Evolutionary conservation across 2,888 invertebrate genomes (phyloP), one percentile per base, ranked within the genome.

Genomic region (Dorcus hopei): DNA sequence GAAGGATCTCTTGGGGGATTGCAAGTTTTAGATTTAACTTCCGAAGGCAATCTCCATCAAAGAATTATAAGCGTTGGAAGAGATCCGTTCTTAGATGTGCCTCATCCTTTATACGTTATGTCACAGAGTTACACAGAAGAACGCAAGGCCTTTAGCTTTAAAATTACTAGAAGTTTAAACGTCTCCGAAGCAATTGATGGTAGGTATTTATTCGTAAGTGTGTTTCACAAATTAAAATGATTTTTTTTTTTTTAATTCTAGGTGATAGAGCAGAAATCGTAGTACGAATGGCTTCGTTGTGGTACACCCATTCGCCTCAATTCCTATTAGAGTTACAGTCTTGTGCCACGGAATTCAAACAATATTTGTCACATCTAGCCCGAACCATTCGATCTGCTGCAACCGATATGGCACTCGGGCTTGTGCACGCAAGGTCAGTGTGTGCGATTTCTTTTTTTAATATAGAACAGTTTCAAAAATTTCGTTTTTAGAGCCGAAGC

Each of bases 1-100:
- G 84, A 89, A 71, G 97, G 97, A 1, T 95, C 94, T 0, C 82
- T 97, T 53, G 96, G 96, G 61, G 97, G 97, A 7, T 84, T 97
- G 65, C 96, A 96, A 79, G 87, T 92, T 64, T 82, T 95, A 62
- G 93, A 97, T 77, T 86, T 96, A 70, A 94, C 94, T 16, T 87
- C 90, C 38, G 91, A 91, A 73, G 91, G 90, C 0, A 87, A 88
- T 57, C 83, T 87, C 65, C 95, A 95, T 80, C 88, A 93, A 77
- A 83, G 94, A 66, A 91, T 97, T 68, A 81, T 95, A 61, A 88
- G 90, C 58, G 90, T 95, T 9, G 95, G 95, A 1, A 84, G 87
- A 59, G 90, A 91, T 78, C 89, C 88, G 0, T 72, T 87, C 16
- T 80, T 83, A 2, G 86, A 83, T 68, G 74, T 79, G 33, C 69